Percentiles rank a stretch among this genome's conserved stretches.
Evolutionary conservation across 2,797 vertebrate species (phyloP).

Genomic region (Pteropus rufus): DNA sequence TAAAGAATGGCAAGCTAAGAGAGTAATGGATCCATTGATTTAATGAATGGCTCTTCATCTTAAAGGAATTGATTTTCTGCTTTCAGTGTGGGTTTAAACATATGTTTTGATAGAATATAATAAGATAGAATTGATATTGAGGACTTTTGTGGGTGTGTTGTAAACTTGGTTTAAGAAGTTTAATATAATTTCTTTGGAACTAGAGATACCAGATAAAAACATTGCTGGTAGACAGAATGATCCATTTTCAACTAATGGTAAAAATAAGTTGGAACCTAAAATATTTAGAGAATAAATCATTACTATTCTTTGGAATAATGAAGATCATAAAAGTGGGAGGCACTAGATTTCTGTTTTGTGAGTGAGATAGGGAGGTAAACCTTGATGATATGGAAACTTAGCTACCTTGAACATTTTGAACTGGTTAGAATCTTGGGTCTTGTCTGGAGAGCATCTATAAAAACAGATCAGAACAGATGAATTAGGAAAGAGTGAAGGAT

Average conservation of each 20-base stretch:
- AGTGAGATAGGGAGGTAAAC: not conserved
- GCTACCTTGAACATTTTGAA: not conserved
- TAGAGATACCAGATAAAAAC: not conserved
- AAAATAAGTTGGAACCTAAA: not conserved
- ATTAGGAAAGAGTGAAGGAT: not conserved
- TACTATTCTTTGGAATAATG: not conserved
- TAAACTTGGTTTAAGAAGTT: conserved; percentile 16
- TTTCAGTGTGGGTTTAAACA: not conserved
- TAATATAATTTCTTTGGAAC: not conserved
- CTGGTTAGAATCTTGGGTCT: not conserved
- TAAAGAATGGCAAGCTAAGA: conserved; percentile 4
- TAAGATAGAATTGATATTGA: not conserved
- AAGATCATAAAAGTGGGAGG: not conserved
- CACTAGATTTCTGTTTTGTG: not conserved
- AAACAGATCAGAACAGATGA: not conserved
- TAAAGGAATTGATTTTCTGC: conserved; percentile 9
- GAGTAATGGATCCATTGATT: not conserved
- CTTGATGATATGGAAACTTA: not conserved
- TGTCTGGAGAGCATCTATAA: not conserved
- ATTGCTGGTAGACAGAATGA: not conserved
- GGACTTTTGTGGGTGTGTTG: not conserved
- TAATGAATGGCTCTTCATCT: conserved; percentile 30
- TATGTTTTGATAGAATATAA: not conserved
- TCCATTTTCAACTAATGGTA: not conserved
- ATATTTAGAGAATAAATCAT: not conserved